Conservation (phyloP, 2,797 vertebrate species). For the Hybognathus amarus region DNA sequence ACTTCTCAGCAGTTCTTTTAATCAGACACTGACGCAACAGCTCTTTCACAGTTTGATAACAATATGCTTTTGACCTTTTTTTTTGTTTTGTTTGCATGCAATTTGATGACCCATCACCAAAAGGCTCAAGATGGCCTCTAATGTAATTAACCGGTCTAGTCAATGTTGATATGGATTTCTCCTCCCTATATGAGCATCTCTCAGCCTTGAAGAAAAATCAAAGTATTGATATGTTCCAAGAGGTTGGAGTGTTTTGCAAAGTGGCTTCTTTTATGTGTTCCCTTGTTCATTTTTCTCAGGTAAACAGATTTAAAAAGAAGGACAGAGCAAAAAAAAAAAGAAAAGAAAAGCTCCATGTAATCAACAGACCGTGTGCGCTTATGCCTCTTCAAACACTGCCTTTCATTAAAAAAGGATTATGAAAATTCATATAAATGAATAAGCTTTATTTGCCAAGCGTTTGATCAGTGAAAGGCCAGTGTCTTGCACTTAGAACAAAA, state of each 20-base stretch:
- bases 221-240: slow-evolving; percentile 81
- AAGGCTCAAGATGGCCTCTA: slow-evolving; percentile 72
- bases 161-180: slow-evolving; percentile 71
- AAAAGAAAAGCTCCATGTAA: slow-evolving; percentile 12
- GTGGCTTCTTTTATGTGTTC: slow-evolving; percentile 71
- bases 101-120: slow-evolving; percentile 70
- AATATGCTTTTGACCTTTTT: slow-evolving; percentile 73
- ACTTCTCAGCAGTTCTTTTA: slow-evolving; percentile 47
- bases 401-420: slow-evolving; percentile 31
- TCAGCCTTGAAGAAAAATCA: slow-evolving; percentile 62
- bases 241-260: slow-evolving; percentile 69
- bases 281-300: slow-evolving; percentile 61
- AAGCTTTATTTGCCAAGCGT: slow-evolving; percentile 50
- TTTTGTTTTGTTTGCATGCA: slow-evolving; percentile 69
- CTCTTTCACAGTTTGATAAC: slow-evolving; percentile 59
- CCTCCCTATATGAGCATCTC: slow-evolving; percentile 65
- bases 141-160: slow-evolving; percentile 80
- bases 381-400: slow-evolving; percentile 26
- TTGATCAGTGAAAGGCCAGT: slow-evolving; percentile 44
- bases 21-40: slow-evolving; percentile 58
- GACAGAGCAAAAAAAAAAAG: slow-evolving; percentile 56
- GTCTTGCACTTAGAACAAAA: slow-evolving; percentile 29
- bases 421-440: slow-evolving; percentile 51
- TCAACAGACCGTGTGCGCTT: slow-evolving; percentile 48
- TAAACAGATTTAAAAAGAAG: slow-evolving; percentile 59